Conservation (phyloP, 2,888 invertebrate species). For the Drosophila seclusa region DNA sequence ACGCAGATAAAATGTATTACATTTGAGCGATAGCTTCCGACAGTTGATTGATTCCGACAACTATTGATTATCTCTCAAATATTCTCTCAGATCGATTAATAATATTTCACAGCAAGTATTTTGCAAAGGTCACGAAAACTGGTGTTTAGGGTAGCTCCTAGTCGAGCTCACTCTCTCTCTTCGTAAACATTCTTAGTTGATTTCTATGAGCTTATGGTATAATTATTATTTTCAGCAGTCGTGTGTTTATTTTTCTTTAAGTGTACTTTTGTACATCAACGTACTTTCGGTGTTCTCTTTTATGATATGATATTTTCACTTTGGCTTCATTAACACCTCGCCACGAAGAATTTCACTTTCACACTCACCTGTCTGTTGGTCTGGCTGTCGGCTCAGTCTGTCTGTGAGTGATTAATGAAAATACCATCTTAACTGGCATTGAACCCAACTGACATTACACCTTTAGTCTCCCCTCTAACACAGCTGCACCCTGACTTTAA, state of each 20-base stretch:
- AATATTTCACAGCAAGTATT: not conserved
- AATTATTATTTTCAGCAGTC: not conserved
- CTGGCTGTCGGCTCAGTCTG: conserved; percentile 9
- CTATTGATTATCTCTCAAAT: not conserved
- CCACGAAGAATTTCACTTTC: conserved; percentile 72
- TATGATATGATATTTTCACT: conserved; percentile 65
- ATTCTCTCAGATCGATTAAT: not conserved
- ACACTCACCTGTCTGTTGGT: conserved; percentile 43
- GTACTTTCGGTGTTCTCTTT: conserved; percentile 25
- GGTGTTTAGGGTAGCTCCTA: not conserved
- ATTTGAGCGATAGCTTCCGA: not conserved
- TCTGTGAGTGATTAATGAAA: conserved; percentile 48
- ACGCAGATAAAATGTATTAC: not conserved
- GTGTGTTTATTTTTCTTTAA: not conserved
- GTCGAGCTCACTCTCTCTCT: not conserved
- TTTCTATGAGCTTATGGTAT: not conserved
- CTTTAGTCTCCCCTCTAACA: conserved; percentile 15
- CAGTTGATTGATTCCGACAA: fast-evolving
- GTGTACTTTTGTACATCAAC: not conserved
- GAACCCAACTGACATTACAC: conserved; percentile 48
- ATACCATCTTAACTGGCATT: conserved; percentile 35
- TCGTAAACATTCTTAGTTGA: not conserved
- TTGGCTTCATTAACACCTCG: conserved; percentile 66
- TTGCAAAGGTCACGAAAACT: not conserved
- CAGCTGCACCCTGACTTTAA: conserved; percentile 7